phyloP scores from a whole-genome alignment of 2,888 invertebrate genomes.

The Bruchidius siliquastri region DNA sequence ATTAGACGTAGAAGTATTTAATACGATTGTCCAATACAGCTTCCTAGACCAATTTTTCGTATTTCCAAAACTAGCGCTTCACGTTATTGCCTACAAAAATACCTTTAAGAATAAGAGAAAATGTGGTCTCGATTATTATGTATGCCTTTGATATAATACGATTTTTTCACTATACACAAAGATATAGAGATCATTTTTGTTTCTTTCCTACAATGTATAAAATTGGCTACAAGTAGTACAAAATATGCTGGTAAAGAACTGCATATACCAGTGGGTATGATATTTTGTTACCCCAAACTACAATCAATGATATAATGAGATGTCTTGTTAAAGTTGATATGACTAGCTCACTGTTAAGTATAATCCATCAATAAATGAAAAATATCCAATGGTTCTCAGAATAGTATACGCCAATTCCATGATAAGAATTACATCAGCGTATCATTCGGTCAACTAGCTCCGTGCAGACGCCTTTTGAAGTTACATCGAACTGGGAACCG shows the following conservation, averaged over 20 bases:
- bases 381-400: neutral
- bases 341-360: neutral
- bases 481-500: no score
- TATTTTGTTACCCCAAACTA: neutral
- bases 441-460: no score
- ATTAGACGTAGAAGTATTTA: no score
- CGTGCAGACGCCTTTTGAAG: no score
- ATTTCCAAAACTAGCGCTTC: neutral
- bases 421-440: no score
- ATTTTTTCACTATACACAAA: neutral
- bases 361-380: neutral
- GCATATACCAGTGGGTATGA: neutral
- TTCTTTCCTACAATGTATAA: neutral
- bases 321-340: neutral
- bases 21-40: no score
- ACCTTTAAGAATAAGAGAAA: neutral
- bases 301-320: neutral
- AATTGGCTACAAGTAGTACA: neutral
- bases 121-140: neutral
- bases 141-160: neutral
- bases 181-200: neutral
- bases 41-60: neutral
- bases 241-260: neutral
- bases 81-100: neutral
- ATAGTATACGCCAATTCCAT: no score